Evolutionary conservation across 2,113 vertebrate genomes (phyloP).

Genomic region (Mustelus asterias): DNA sequence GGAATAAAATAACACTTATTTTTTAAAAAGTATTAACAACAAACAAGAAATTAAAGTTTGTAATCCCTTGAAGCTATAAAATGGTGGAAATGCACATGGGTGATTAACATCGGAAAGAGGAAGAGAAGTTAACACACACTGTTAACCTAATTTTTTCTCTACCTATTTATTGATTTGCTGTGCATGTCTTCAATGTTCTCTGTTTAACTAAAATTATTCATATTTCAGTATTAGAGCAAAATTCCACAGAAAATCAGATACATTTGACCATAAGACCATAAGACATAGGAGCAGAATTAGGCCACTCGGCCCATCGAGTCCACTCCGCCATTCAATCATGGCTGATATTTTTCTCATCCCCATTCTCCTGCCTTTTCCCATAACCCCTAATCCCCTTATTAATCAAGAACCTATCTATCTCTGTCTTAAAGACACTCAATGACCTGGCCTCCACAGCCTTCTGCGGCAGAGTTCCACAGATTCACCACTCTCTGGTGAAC

Average conservation of each 20-base stretch:
- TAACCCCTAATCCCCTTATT: no score
- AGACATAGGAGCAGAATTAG: no score
- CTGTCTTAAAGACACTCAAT: no score
- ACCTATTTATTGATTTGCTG: neutral
- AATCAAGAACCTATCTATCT: no score
- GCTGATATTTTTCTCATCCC: no score
- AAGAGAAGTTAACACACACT: neutral
- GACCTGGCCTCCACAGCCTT: no score
- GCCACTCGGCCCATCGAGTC: no score
- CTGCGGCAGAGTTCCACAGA: no score
- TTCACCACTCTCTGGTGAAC: no score
- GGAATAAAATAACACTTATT: neutral
- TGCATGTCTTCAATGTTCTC: neutral
- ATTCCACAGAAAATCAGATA: neutral
- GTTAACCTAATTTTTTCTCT: neutral
- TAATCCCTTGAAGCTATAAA: neutral
- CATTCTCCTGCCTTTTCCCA: no score
- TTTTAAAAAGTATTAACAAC: neutral
- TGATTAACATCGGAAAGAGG: neutral
- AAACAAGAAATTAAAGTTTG: neutral
- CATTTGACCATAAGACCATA: neutral
- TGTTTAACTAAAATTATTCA: neutral
- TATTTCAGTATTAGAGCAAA: neutral
- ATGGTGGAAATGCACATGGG: neutral
- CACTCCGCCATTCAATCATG: no score